Percentiles rank a stretch among this genome's conserved stretches.
Evolutionary conservation across 2,113 vertebrate species (phyloP).

Genomic region (Syngnathoides biaculeatus): DNA sequence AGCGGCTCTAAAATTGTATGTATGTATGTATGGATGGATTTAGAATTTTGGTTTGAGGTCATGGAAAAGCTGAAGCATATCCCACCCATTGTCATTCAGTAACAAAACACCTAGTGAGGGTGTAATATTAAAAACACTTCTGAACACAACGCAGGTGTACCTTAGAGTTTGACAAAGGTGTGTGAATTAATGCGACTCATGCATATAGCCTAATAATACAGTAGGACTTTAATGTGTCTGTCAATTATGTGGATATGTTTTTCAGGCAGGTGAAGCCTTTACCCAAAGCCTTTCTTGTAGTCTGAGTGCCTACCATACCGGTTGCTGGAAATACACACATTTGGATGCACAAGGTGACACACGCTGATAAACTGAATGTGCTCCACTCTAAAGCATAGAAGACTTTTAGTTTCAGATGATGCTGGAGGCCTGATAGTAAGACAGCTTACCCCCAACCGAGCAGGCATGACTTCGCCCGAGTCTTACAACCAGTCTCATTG

Average conservation of each 20-base stretch:
- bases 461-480: constrained; percentile 86
- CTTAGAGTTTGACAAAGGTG: neutral
- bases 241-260: constrained; percentile 14
- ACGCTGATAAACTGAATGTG: constrained; percentile 11
- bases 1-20: too few species aligned
- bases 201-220: neutral
- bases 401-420: constrained; percentile 26
- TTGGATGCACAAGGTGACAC: constrained; percentile 23
- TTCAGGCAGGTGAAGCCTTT: constrained; percentile 21
- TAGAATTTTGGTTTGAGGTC: neutral
- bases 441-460: constrained; percentile 89
- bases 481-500: constrained; percentile 90
- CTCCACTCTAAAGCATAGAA: constrained; percentile 12
- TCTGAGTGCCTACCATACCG: constrained; percentile 11
- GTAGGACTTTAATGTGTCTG: constrained; percentile 14
- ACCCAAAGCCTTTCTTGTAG: constrained; percentile 2
- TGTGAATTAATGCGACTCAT: neutral
- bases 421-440: constrained; percentile 77
- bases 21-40: too few species aligned
- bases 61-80: neutral
- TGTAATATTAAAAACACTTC: neutral
- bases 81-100: neutral
- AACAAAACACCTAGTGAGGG: neutral
- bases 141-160: neutral
- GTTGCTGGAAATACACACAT: constrained; percentile 12